These are phyloP conservation scores for Taeniopygia guttata DNA, from an alignment of 2,797 vertebrate species.

Conservation along the genomic window DNA sequence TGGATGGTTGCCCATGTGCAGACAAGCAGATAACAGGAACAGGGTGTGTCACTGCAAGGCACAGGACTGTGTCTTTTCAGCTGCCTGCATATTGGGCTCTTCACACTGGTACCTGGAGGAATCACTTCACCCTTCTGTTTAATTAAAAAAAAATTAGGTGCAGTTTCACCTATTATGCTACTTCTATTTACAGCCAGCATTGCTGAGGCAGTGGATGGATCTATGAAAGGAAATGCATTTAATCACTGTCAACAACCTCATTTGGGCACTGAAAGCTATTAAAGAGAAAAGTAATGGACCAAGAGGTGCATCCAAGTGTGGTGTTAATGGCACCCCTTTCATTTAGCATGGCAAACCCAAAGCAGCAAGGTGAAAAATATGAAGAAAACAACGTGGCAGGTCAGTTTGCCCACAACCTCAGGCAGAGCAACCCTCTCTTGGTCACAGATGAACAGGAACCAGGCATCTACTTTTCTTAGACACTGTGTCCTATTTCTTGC, in stretches of 20 bases:
- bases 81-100: background rate
- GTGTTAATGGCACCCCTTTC: background rate
- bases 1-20: background rate
- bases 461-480: accelerated
- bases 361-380: background rate
- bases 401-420: background rate
- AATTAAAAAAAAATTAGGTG: background rate
- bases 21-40: background rate
- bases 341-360: background rate
- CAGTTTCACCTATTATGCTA: background rate
- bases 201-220: background rate
- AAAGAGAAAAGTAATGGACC: background rate
- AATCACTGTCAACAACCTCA: background rate
- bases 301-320: background rate
- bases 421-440: background rate
- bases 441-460: background rate
- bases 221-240: background rate
- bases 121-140: background rate
- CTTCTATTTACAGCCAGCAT: background rate
- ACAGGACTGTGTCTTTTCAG: background rate
- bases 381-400: background rate
- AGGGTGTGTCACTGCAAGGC: background rate
- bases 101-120: background rate
- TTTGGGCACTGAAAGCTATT: background rate
- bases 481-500: background rate